Base-by-base conservation (phyloP, 2,113 vertebrate species). In the Aleadryas rufinucha region DNA sequence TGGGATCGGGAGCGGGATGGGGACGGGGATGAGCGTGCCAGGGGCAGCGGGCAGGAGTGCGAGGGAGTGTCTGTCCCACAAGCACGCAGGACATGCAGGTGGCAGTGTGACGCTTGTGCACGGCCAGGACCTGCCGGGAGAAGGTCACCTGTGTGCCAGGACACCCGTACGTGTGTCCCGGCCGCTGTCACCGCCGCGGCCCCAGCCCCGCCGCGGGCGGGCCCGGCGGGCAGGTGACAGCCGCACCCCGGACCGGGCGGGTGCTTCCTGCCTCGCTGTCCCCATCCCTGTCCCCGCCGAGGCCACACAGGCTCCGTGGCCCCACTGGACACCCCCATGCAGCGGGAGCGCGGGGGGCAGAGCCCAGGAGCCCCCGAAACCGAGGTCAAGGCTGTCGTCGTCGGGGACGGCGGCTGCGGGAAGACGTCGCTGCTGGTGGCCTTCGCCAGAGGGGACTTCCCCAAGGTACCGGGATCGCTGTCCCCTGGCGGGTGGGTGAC, bases 401-500 rank as follows among this genome's bases (percentile, higher is more conserved):
- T 98, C 41, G 98, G 98, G 69, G 98, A 98, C n/a, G 98, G 98
- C 14, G 97, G 97, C 92, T 98, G 98, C 84, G 98, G 98, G 88
- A 98, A 98, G 96, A 98, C 98, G 4, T 98, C 97, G 1, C 95
- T 98, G 96, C 96, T 98, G 87, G 59, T 97, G 96, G 96, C 97
- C 72, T 98, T 98, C 13, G 93, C 97, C 59, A 71, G 31, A 0
- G 97, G 98, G 22, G 75, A 89, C 69, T 98, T 98, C 90, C 97
- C 97, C 35, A 96, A 98, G 98, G 98, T 97, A 94, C 79, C 10
- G 17, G 8, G 5, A 19, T 8, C 18, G 1, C 23, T 5, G 69
- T 41, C 12, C 16, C 52, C 47, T 8, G 66, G 6, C 0, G 28
- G 21, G 42, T 2, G 21, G 42, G 57, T 6, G 60, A 13, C 45